phyloP scores from a whole-genome alignment of 2,113 vertebrate species.

The Meles meles region DNA sequence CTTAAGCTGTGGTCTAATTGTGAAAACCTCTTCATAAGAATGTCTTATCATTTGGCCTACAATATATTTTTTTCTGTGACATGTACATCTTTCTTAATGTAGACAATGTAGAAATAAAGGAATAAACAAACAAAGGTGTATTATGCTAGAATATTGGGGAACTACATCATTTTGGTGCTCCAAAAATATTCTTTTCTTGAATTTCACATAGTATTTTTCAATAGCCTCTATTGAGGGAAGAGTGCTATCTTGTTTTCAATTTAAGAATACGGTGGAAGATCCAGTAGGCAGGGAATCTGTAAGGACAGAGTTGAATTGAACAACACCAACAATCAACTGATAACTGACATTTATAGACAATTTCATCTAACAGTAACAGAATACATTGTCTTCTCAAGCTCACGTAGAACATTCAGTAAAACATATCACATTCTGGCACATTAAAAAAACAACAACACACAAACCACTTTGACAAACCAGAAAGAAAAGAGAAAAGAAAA shows the following conservation, averaged over 20 bases:
- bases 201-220: neutral
- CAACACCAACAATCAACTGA: neutral
- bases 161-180: neutral
- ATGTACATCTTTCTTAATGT: neutral
- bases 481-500: neutral
- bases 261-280: neutral
- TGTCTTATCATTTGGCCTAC: neutral
- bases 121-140: neutral
- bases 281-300: neutral
- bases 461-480: neutral
- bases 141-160: neutral
- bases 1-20: neutral
- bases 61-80: neutral
- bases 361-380: neutral
- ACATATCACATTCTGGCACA: neutral
- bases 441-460: neutral
- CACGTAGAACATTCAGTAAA: neutral
- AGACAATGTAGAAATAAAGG: neutral
- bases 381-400: neutral
- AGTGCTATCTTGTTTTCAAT: neutral
- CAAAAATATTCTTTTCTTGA: neutral
- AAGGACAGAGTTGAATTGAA: neutral
- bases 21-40: neutral
- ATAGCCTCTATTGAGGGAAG: neutral
- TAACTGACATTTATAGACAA: neutral